Evolutionary conservation across 2,797 vertebrate genomes (phyloP).

Genomic region (Rousettus madagascariensis): DNA sequence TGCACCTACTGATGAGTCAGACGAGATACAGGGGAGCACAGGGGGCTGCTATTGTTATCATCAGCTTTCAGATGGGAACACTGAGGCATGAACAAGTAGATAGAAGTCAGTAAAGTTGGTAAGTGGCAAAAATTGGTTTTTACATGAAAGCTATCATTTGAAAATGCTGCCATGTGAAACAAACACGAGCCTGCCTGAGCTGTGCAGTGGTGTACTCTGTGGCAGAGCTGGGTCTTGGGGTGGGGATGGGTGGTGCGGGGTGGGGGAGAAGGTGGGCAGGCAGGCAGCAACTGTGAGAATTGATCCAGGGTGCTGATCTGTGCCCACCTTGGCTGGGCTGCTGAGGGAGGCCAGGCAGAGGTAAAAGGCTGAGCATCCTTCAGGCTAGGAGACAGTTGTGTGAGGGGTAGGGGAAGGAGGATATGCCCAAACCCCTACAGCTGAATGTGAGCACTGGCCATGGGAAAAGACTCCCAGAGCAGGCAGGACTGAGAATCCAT

Average conservation of each 20-base stretch:
- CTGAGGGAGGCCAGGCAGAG: neutral
- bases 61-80: neutral
- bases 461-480: neutral
- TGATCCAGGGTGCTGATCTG: neutral
- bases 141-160: neutral
- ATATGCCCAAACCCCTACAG: neutral
- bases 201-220: too few species aligned
- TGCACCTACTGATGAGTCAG: neutral
- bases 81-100: neutral
- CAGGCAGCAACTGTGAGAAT: neutral
- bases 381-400: neutral
- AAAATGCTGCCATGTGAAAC: neutral
- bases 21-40: neutral
- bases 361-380: too few species aligned
- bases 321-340: neutral
- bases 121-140: neutral
- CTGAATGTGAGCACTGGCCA: neutral
- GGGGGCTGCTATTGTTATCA: neutral
- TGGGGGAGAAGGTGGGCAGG: neutral
- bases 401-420: neutral
- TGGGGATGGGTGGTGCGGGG: too few species aligned
- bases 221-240: neutral
- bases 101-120: neutral
- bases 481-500: neutral
- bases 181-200: neutral